These are phyloP conservation scores for Bombus soroeensis DNA, from an alignment of 1,140 invertebrate species.

Conservation along the genomic window DNA sequence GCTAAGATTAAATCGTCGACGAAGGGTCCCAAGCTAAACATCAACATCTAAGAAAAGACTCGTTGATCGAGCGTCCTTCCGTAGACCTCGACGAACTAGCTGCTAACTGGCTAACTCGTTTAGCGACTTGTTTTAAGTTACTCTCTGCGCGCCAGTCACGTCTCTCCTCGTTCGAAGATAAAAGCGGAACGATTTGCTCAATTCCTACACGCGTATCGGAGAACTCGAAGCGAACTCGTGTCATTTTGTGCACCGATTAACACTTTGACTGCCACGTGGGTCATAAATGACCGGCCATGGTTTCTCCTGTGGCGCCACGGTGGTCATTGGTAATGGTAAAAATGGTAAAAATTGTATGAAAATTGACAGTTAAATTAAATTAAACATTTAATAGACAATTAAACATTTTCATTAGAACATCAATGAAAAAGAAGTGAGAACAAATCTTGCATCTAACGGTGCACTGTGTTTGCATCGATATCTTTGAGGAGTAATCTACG, in stretches of 20 bases:
- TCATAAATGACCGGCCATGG: too few relatives aligned
- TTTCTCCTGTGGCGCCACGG: too few relatives aligned
- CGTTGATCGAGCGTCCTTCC: constrained; percentile 9
- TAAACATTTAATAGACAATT: too few relatives aligned
- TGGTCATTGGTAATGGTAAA: too few relatives aligned
- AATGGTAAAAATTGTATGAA: too few relatives aligned
- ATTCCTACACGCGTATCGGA: constrained; percentile 25
- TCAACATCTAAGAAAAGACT: constrained; percentile 28
- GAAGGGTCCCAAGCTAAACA: neutral
- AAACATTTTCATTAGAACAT: too few relatives aligned
- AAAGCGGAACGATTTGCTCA: constrained; percentile 15
- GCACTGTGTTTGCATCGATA: too few relatives aligned
- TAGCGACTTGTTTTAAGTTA: neutral
- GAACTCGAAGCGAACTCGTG: neutral
- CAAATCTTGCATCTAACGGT: too few relatives aligned
- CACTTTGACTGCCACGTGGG: too few relatives aligned
- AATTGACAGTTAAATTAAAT: too few relatives aligned
- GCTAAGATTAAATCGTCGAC: neutral
- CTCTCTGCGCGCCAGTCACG: neutral
- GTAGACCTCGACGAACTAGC: neutral
- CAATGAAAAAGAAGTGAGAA: too few relatives aligned
- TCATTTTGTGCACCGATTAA: neutral
- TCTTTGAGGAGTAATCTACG: too few relatives aligned
- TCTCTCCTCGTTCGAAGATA: neutral
- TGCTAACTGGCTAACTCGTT: neutral